These are phyloP conservation scores for Poecilia latipinna DNA, from an alignment of 2,113 vertebrate species.

Conservation along the genomic window DNA sequence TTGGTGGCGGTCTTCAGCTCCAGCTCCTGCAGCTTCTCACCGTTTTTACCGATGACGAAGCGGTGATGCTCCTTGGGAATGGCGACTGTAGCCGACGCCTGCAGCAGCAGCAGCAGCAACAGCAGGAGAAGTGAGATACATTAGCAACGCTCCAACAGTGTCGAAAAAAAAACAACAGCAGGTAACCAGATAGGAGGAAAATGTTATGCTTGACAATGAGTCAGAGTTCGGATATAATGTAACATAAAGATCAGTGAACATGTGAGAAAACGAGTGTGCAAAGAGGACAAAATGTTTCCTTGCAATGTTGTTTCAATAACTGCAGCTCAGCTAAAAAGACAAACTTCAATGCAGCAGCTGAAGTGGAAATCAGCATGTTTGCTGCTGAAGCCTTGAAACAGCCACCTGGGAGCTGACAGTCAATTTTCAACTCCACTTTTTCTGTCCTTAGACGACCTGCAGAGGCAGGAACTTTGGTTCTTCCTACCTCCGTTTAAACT, in stretches of 20 bases:
- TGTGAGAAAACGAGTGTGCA: conserved; percentile 25
- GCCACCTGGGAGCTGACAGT: conserved; percentile 35
- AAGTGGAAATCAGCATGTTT: conserved; percentile 58
- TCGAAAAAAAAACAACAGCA: neutral
- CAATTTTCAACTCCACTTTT: conserved; percentile 38
- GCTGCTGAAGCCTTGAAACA: conserved; percentile 37
- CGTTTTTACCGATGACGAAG: conserved; percentile 83
- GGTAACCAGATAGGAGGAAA: too few species aligned
- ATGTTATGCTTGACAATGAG: neutral
- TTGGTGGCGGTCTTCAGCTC: conserved; percentile 84
- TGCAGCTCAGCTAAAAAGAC: conserved; percentile 53
- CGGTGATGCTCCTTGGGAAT: conserved; percentile 85
- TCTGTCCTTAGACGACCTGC: conserved; percentile 9
- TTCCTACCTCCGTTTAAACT: neutral
- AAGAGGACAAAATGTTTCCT: conserved; percentile 15
- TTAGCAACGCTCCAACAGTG: neutral
- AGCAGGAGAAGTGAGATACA: neutral
- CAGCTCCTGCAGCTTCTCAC: conserved; percentile 83
- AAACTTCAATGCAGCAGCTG: conserved; percentile 19
- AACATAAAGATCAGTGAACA: neutral
- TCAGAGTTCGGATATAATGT: too few species aligned
- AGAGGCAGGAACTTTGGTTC: neutral
- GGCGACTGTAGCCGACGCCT: conserved; percentile 78
- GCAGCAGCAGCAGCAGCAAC: neutral
- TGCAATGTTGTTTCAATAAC: conserved; percentile 34